Evolutionary conservation across 2,888 invertebrate species (phyloP).

Genomic region (Rugalucina vietnamica): DNA sequence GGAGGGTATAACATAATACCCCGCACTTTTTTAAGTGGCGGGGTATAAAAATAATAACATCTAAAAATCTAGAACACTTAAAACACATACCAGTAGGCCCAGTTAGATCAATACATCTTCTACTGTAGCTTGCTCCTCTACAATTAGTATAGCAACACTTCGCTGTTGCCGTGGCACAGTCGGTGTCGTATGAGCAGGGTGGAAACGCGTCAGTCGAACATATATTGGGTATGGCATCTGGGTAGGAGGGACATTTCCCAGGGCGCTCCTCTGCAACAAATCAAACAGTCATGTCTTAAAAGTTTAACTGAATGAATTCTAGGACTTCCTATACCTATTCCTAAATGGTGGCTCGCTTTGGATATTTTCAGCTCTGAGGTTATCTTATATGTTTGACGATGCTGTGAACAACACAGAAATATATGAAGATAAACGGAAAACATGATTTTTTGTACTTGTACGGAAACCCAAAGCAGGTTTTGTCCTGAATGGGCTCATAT

Average conservation of each 20-base stretch:
- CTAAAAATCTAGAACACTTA: neutral
- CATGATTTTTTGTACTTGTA: neutral
- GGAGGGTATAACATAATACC: neutral
- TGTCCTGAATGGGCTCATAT: no score
- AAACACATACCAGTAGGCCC: neutral
- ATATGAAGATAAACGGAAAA: neutral
- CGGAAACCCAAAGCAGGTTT: no score
- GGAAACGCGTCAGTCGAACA: neutral
- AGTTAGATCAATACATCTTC: neutral
- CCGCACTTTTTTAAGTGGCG: neutral
- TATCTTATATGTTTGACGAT: neutral
- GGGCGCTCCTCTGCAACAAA: neutral
- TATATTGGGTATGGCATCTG: neutral
- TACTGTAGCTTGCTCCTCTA: neutral
- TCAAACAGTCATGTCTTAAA: neutral
- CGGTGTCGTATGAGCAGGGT: neutral
- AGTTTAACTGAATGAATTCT: neutral
- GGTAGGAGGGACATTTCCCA: neutral
- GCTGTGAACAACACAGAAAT: neutral
- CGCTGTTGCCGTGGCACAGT: neutral
- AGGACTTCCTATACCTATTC: no score
- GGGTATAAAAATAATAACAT: neutral
- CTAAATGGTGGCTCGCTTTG: neutral
- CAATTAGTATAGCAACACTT: neutral
- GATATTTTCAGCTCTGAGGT: neutral